Conservation (phyloP, 2,797 vertebrate genomes). For the Smutsia gigantea region DNA sequence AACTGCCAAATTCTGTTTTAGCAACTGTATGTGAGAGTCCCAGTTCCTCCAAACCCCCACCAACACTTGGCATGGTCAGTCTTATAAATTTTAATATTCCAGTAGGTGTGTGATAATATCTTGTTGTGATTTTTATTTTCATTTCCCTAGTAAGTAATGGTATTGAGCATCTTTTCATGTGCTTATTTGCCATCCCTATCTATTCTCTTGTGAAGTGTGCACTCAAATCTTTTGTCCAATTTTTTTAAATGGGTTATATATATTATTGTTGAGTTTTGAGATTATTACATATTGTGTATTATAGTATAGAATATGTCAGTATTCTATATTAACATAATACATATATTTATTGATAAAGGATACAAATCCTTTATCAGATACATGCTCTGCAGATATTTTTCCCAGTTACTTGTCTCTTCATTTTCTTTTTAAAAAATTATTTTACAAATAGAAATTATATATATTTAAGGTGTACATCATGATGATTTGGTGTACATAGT, state of each 20-base stretch:
- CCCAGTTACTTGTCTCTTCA: not conserved
- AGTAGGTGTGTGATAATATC: not conserved
- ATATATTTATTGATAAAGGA: not conserved
- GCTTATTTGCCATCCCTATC: not conserved
- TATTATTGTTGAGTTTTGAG: not conserved
- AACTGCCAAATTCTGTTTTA: not conserved
- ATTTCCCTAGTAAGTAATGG: not conserved
- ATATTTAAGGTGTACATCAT: not conserved
- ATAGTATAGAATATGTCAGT: not conserved
- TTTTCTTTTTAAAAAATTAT: not conserved
- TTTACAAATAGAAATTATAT: not conserved
- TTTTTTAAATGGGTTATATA: not conserved
- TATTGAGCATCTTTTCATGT: not conserved
- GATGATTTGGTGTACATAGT: not conserved
- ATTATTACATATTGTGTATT: not conserved
- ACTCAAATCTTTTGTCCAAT: not conserved
- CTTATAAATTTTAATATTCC: not conserved
- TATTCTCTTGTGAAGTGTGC: not conserved
- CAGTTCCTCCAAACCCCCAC: not conserved
- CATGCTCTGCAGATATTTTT: not conserved
- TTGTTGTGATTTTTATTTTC: conserved; percentile 26
- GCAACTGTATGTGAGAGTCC: not conserved
- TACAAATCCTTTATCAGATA: not conserved
- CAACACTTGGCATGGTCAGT: not conserved
- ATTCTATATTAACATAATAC: not conserved